Evolutionary conservation across 2,113 vertebrate species (phyloP).

Genomic region (Antennarius striatus): DNA sequence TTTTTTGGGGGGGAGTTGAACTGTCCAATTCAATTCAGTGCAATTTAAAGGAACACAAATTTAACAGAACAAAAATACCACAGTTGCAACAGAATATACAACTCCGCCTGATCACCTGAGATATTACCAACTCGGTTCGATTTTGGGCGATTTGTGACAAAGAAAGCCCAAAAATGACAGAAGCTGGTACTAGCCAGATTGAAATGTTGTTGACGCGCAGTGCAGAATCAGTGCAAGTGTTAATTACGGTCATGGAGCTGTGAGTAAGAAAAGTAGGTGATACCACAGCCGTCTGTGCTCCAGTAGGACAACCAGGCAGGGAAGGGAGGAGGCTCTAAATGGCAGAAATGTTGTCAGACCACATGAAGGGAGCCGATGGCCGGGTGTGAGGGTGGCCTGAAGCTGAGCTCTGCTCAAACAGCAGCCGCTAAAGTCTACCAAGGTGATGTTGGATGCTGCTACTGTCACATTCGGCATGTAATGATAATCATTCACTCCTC

Average conservation of each 20-base stretch:
- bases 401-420: slow-evolving; percentile 59
- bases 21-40: slow-evolving; percentile 20
- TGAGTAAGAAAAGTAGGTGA: slow-evolving; percentile 67
- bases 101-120: background rate
- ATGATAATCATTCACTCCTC: background rate
- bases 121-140: slow-evolving; percentile 21
- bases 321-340: slow-evolving; percentile 60
- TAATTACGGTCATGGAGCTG: slow-evolving; percentile 77
- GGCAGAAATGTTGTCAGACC: slow-evolving; percentile 71
- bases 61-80: slow-evolving; percentile 12
- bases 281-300: slow-evolving; percentile 68
- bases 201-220: slow-evolving; percentile 79
- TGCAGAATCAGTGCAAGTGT: slow-evolving; percentile 70
- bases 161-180: slow-evolving; percentile 44
- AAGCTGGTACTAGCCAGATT: slow-evolving; percentile 69
- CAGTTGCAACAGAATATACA: background rate
- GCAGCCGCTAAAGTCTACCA: slow-evolving; percentile 49
- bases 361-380: slow-evolving; percentile 73
- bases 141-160: slow-evolving; percentile 41
- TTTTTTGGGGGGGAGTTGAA: background rate
- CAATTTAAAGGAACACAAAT: slow-evolving; percentile 18
- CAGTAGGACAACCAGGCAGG: slow-evolving; percentile 48
- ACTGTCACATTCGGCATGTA: slow-evolving; percentile 15
- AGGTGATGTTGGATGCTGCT: slow-evolving; percentile 35
- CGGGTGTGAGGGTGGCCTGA: slow-evolving; percentile 65